These are phyloP conservation scores for Pseudococcus jackbeardsleyi DNA, from an alignment of 2,888 invertebrate species.

Conservation along the genomic window DNA sequence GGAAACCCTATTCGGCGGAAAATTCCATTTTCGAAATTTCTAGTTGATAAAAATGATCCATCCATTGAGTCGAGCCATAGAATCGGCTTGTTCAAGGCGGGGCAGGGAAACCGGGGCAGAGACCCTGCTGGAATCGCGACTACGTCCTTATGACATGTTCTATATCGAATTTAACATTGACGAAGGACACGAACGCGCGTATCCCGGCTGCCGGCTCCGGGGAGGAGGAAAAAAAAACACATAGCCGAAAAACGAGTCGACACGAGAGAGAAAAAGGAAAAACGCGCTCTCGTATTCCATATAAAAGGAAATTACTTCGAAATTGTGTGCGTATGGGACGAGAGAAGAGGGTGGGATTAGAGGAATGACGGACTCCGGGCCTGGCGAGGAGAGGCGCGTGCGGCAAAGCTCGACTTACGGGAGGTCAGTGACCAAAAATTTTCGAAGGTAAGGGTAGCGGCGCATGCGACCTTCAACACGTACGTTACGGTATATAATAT, in stretches of 20 bases:
- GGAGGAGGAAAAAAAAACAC: constrained; percentile 36
- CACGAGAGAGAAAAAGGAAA: constrained; percentile 58
- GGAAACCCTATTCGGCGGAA: not conserved
- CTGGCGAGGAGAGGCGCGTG: constrained; percentile 13
- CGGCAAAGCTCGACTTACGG: constrained; percentile 60
- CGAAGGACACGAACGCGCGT: constrained; percentile 48
- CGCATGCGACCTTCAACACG: constrained; percentile 55
- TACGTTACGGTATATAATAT: constrained; percentile 6
- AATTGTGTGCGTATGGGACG: not conserved
- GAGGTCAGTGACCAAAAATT: constrained; percentile 63
- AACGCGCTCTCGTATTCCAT: not conserved
- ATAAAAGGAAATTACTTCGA: constrained; percentile 48
- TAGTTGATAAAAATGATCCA: not conserved
- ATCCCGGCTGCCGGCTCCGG: not conserved
- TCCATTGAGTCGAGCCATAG: not conserved
- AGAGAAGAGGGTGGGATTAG: not conserved
- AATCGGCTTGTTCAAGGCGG: not conserved
- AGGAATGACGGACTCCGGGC: constrained; percentile 57
- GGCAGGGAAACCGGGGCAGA: not conserved
- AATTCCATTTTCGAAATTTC: not conserved
- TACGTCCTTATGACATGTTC: not conserved
- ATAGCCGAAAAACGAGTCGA: constrained; percentile 40
- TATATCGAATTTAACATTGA: constrained; percentile 54
- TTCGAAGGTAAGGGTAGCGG: constrained; percentile 43
- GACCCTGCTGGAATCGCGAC: not conserved